phyloP scores from a whole-genome alignment of 2,113 vertebrate genomes.

The Pongo pygmaeus region DNA sequence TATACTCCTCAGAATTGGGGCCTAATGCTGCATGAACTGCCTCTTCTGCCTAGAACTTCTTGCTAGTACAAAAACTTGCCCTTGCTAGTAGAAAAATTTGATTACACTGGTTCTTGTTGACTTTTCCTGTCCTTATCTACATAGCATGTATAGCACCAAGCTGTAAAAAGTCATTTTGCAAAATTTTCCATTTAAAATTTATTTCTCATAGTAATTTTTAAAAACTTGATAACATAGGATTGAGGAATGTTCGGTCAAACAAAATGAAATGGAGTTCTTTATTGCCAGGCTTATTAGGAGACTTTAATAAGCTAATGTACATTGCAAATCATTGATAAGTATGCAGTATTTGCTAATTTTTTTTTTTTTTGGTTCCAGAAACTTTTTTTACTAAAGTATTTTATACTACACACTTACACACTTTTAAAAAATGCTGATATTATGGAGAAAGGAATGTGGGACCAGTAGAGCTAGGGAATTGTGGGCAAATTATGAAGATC shows the following conservation, averaged over 20 bases:
- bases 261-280: not conserved
- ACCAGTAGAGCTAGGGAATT: not conserved
- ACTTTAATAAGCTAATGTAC: not conserved
- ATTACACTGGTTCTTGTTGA: not conserved
- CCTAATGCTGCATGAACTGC: not conserved
- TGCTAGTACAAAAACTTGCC: not conserved
- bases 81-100: not conserved
- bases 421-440: not conserved
- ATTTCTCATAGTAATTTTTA: not conserved
- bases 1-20: not conserved
- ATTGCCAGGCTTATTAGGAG: not conserved
- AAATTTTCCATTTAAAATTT: not conserved
- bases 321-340: not conserved
- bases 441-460: not conserved
- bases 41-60: not conserved
- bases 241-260: not conserved
- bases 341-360: not conserved
- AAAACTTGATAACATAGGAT: not conserved
- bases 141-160: no score
- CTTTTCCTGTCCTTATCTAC: not conserved
- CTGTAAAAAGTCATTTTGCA: not conserved
- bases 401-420: not conserved
- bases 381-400: not conserved
- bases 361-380: not conserved
- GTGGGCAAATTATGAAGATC: not conserved